Base-by-base conservation (phyloP, 2,113 vertebrate species). In the Trachemys scripta region DNA sequence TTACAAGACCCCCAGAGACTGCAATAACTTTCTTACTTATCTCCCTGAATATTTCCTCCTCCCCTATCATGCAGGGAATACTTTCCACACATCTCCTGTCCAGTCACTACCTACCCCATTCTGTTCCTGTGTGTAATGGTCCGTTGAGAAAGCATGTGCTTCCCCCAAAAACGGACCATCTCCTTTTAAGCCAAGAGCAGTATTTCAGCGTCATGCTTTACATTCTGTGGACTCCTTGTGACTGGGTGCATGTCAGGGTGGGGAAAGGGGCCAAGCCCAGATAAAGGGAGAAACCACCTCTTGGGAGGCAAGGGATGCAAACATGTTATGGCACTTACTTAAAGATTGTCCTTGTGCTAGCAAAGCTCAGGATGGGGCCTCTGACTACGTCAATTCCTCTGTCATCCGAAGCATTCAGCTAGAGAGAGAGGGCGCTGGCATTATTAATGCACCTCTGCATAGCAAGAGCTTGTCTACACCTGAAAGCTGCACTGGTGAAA, bases 341-440 rank as follows among this genome's bases (percentile, higher is more conserved):
- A 97, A 99, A 99, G 96, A 99, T 99, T 80, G 99, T 99, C 93
- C 99, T 99, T 79, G 99, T 99, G 98, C 99, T 99, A 96, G 99
- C 98, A 16, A 99, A 99, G 91, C 99, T 99, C 96, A 99, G 98
- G 97, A 99, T 98, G 4, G 99, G 99, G 10, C 99, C 99, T 87
- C 99, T 98, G 2, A 99, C 99, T 0, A 99, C 99, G 82, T 99
- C 99, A 7, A 99, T 99, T 2, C 99, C 99, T 35, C 99, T 96
- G 98, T 99, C 99, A 1, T 99, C 99, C 0, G 99, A 99, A 20
- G 99, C 99, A 5, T 99, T 99, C 78, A 99, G 98, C 99, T 99
- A 89, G 11, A 88, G 50, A 80, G 50, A 85, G 51, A 90, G 14
- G 35, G 19, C 19, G 17, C 72, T 25, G 50, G 65, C 24, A 27